phyloP scores from a whole-genome alignment of 1,140 invertebrate genomes.

The Zaprionus tsacasi region DNA sequence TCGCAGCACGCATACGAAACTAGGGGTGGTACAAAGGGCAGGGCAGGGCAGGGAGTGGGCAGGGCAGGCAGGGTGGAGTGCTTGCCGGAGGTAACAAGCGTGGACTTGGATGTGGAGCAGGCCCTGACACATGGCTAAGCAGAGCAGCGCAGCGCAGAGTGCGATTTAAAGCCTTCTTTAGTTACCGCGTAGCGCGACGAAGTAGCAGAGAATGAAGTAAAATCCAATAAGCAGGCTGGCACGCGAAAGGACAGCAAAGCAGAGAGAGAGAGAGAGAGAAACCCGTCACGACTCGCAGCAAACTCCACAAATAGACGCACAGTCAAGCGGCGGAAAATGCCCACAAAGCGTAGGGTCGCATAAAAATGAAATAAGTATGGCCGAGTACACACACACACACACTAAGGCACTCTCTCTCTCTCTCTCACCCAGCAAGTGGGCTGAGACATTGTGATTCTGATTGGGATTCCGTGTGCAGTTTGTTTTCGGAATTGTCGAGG shows the following conservation, averaged over 20 bases:
- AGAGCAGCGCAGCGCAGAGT: background rate
- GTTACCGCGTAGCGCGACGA: slow-evolving; percentile 50
- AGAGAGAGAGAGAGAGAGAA: background rate
- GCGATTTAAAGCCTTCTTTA: slow-evolving; percentile 55
- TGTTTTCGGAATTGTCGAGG: slow-evolving; percentile 27
- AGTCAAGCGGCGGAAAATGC: slow-evolving; percentile 69
- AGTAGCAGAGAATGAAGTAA: slow-evolving; percentile 36
- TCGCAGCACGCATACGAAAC: slow-evolving; percentile 50
- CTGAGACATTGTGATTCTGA: slow-evolving; percentile 31
- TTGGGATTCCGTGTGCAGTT: slow-evolving; percentile 42
- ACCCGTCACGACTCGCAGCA: slow-evolving; percentile 52
- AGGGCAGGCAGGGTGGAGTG: background rate
- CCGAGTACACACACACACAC: slow-evolving; percentile 24
- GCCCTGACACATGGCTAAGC: slow-evolving; percentile 44
- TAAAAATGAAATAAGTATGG: slow-evolving; percentile 63
- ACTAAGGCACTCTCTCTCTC: too few relatives aligned
- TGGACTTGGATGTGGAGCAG: slow-evolving; percentile 57
- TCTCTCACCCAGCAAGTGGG: slow-evolving; percentile 13
- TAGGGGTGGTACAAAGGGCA: slow-evolving; percentile 19
- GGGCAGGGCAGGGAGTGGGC: background rate
- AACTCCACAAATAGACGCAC: slow-evolving; percentile 73
- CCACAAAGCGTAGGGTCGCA: slow-evolving; percentile 39
- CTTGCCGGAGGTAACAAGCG: slow-evolving; percentile 9
- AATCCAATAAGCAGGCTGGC: slow-evolving; percentile 60
- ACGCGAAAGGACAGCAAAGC: slow-evolving; percentile 53